phyloP scores from a whole-genome alignment of 2,797 vertebrate genomes.

The Muscicapa comitata region DNA sequence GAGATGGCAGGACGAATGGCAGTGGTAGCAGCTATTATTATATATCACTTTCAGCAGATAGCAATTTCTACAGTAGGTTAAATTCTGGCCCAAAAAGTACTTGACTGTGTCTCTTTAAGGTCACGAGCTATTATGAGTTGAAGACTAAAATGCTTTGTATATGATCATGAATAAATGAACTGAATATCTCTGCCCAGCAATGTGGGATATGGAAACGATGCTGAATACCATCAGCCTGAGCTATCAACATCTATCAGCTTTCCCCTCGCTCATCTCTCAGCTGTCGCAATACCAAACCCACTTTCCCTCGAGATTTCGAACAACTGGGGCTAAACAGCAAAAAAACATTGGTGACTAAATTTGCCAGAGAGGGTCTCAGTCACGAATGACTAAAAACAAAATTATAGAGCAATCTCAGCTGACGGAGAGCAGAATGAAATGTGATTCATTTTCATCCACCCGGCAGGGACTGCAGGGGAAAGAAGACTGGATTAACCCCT shows the following conservation, averaged over 20 bases:
- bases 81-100: slow-evolving; percentile 41
- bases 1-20: neutral
- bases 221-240: slow-evolving; percentile 43
- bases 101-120: slow-evolving; percentile 61
- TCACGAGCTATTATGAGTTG: slow-evolving; percentile 60
- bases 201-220: slow-evolving; percentile 61
- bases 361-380: slow-evolving; percentile 73
- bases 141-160: slow-evolving; percentile 59
- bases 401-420: slow-evolving; percentile 74
- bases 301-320: slow-evolving; percentile 56
- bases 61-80: slow-evolving; percentile 57
- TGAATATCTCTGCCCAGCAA: slow-evolving; percentile 41
- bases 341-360: slow-evolving; percentile 68
- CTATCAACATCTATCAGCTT: slow-evolving; percentile 67
- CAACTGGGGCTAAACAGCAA: slow-evolving; percentile 60
- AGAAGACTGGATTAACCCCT: slow-evolving; percentile 47
- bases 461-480: slow-evolving; percentile 29
- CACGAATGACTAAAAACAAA: slow-evolving; percentile 76
- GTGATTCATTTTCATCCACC: slow-evolving; percentile 73
- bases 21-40: slow-evolving; percentile 24
- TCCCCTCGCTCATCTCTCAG: slow-evolving; percentile 63
- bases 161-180: slow-evolving; percentile 67
- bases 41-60: slow-evolving; percentile 22
- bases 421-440: slow-evolving; percentile 72
- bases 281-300: slow-evolving; percentile 51